A percentile compares a stretch with the other conserved stretches of the same genome.
Conservation (phyloP, 2,888 invertebrate genomes). For the Calameuta filiformis region DNA sequence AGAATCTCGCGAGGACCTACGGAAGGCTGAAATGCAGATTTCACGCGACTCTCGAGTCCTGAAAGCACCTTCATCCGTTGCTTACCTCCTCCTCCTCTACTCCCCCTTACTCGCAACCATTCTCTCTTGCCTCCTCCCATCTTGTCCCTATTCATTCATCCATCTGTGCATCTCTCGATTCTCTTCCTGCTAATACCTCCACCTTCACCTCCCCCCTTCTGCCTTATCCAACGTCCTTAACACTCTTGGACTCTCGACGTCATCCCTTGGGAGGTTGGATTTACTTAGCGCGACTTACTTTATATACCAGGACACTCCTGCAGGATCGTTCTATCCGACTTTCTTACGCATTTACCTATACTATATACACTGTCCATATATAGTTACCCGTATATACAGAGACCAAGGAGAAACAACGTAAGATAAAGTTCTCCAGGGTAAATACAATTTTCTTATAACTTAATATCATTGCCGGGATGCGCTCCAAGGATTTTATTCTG, state of each 20-base stretch:
- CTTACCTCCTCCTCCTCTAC: constrained; percentile 32
- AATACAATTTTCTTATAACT: not conserved
- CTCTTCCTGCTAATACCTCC: constrained; percentile 66
- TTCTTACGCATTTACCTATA: not conserved
- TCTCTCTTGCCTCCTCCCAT: constrained; percentile 25
- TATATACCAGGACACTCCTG: constrained; percentile 12
- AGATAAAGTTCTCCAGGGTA: not conserved
- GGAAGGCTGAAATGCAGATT: constrained; percentile 67
- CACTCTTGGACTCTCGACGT: constrained; percentile 14
- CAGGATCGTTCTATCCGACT: not conserved
- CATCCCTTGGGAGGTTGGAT: constrained; percentile 24
- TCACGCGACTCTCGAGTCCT: constrained; percentile 57
- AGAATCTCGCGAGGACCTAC: constrained; percentile 41
- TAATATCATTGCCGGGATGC: not conserved
- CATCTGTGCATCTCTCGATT: constrained; percentile 45
- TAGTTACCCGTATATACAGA: not conserved
- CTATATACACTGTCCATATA: not conserved
- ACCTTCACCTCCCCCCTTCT: constrained; percentile 55
- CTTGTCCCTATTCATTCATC: constrained; percentile 24
- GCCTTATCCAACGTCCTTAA: constrained; percentile 51
- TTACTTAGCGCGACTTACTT: constrained; percentile 28
- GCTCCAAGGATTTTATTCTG: not conserved
- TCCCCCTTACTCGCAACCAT: constrained; percentile 19
- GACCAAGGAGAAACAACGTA: not conserved
- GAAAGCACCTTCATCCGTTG: constrained; percentile 39